Evolutionary conservation across 2,888 invertebrate species (phyloP).

Genomic region (Diploptera punctata): DNA sequence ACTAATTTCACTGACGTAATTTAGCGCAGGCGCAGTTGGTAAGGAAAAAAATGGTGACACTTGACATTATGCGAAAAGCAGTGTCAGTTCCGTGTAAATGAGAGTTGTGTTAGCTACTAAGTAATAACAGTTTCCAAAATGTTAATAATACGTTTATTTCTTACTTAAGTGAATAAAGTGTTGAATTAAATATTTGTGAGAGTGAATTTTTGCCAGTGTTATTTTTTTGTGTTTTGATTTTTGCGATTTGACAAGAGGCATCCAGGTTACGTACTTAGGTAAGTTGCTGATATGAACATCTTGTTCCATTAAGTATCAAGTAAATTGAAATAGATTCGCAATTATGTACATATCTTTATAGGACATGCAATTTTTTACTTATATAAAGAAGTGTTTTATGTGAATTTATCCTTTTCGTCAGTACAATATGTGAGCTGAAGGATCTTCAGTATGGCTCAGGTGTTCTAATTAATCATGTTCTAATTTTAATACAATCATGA

Average conservation of each 20-base stretch:
- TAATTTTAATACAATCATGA: too few species aligned
- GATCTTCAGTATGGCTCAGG: too few species aligned
- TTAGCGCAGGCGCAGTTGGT: slow-evolving; percentile 6
- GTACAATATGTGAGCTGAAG: too few species aligned
- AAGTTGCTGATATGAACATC: too few species aligned
- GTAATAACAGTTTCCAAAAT: background rate
- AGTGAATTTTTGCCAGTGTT: background rate
- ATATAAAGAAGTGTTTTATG: too few species aligned
- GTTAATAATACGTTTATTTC: slow-evolving; percentile 5
- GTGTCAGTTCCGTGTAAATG: slow-evolving; percentile 12
- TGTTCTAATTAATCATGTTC: too few species aligned
- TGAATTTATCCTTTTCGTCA: too few species aligned
- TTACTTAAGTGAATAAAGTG: slow-evolving; percentile 5
- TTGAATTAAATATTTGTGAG: background rate
- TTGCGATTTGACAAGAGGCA: slow-evolving; percentile 13
- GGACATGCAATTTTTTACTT: too few species aligned
- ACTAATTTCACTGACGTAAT: too few species aligned
- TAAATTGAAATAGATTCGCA: too few species aligned
- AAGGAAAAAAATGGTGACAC: slow-evolving; percentile 12
- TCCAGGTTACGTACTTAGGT: slow-evolving; percentile 1
- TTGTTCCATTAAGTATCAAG: too few species aligned
- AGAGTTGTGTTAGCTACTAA: background rate
- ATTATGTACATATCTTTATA: too few species aligned
- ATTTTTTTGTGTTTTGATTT: slow-evolving; percentile 18
- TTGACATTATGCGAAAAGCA: background rate